Percentiles rank a stretch among this genome's conserved stretches.
These are phyloP conservation scores for Oncorhynchus keta DNA, from an alignment of 2,113 vertebrate genomes.

Conservation along the genomic window DNA sequence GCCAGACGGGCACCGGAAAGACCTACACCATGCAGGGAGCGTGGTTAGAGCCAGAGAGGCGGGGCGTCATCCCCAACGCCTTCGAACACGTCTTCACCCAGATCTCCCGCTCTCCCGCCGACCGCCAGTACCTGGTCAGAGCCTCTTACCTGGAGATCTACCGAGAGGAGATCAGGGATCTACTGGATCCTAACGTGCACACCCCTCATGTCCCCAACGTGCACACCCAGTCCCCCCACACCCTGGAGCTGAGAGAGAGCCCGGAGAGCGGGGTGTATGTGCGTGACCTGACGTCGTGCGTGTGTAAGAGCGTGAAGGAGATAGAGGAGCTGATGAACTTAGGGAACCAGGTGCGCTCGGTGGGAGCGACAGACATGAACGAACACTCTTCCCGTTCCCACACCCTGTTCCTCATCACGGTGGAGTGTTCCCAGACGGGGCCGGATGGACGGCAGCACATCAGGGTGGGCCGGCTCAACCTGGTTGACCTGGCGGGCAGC, in stretches of 20 bases:
- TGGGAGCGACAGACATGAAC: conserved; percentile 95
- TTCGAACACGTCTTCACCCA: conserved; percentile 98
- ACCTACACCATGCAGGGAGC: conserved; percentile 96
- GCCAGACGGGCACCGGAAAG: conserved; percentile 95
- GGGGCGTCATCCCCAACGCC: conserved; percentile 90
- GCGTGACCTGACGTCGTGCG: conserved; percentile 93
- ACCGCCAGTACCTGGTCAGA: conserved; percentile 94
- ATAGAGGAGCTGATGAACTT: conserved; percentile 97
- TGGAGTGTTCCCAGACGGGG: conserved; percentile 92
- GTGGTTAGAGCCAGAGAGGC: conserved; percentile 86
- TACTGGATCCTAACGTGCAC: conserved; percentile 71
- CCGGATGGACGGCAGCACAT: conserved; percentile 92
- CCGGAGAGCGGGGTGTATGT: conserved; percentile 94
- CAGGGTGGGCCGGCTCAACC: conserved; percentile 92
- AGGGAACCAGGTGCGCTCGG: conserved; percentile 88
- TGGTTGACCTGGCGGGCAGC: conserved; percentile 94
- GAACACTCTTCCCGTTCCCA: conserved; percentile 95
- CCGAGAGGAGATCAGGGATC: conserved; percentile 93
- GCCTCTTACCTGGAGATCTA: conserved; percentile 98
- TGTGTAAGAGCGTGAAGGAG: conserved; percentile 97
- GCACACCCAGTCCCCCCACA: conserved; percentile 77
- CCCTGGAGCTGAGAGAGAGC: conserved; percentile 92
- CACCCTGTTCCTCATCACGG: conserved; percentile 91
- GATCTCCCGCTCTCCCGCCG: conserved; percentile 91
- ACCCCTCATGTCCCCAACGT: too few relatives aligned